Evolutionary conservation across 2,113 vertebrate species (phyloP).

Genomic region (Formicarius rufipectus): DNA sequence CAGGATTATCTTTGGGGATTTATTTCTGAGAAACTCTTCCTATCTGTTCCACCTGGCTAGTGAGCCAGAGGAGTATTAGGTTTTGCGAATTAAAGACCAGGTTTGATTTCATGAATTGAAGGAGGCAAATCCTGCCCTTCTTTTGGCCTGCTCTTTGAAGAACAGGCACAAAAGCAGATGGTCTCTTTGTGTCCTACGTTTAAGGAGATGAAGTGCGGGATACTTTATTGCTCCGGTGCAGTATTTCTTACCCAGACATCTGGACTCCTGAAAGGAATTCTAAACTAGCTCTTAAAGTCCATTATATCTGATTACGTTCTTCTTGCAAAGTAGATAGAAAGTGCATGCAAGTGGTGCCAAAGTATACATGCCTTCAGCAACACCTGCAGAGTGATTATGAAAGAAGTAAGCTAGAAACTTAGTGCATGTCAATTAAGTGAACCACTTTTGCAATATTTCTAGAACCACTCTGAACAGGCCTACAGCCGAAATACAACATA

Average conservation of each 20-base stretch:
- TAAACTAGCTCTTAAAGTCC: neutral
- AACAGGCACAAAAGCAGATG: neutral
- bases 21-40: neutral
- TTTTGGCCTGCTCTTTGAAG: neutral
- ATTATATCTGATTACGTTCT: neutral
- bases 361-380: neutral
- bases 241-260: neutral
- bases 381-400: rapidly evolving
- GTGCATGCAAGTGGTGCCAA: neutral
- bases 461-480: neutral
- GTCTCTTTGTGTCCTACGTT: rapidly evolving
- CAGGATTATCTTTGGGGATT: constrained; percentile 6
- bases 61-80: neutral
- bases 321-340: neutral
- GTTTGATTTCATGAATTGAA: neutral
- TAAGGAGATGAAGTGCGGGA: neutral
- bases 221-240: neutral
- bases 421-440: neutral
- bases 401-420: neutral
- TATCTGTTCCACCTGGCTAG: neutral
- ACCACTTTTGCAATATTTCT: neutral
- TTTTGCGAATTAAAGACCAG: neutral
- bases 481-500: neutral
- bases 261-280: neutral
- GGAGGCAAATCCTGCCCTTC: neutral